phyloP scores from a whole-genome alignment of 2,888 invertebrate species.

The Volucella inanis region DNA sequence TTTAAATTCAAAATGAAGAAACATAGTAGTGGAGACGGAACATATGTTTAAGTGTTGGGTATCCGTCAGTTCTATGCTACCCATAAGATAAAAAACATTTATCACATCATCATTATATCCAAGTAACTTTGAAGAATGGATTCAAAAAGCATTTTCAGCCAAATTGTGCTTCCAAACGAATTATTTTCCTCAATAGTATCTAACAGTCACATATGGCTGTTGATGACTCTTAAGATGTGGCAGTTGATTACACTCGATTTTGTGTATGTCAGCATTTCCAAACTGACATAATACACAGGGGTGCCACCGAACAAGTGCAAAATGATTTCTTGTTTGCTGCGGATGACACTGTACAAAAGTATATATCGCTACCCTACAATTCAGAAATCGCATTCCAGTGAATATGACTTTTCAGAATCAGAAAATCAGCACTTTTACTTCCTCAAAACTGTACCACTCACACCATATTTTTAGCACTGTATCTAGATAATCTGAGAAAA shows the following conservation, averaged over 20 bases:
- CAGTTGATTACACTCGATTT: constrained; percentile 39
- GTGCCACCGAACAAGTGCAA: constrained; percentile 38
- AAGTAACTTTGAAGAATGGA: too few relatives aligned
- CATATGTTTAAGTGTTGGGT: not conserved
- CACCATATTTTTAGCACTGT: not conserved
- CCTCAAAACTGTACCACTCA: not conserved
- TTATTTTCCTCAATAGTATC: constrained; percentile 11
- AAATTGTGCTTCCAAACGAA: too few relatives aligned
- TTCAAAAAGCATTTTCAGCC: too few relatives aligned
- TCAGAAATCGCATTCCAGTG: not conserved
- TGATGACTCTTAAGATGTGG: constrained; percentile 22
- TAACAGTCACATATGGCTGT: constrained; percentile 17
- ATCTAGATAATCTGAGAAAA: constrained; percentile 52
- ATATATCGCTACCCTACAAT: not conserved
- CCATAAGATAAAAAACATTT: too few relatives aligned
- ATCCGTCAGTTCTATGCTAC: too few relatives aligned
- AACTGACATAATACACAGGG: not conserved
- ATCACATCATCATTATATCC: too few relatives aligned
- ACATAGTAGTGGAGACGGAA: not conserved
- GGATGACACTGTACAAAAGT: constrained; percentile 12
- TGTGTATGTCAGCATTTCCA: constrained; percentile 34
- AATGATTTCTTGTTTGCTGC: constrained; percentile 45
- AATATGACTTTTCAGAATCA: constrained; percentile 8
- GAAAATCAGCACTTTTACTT: constrained; percentile 54
- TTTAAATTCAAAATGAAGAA: too few relatives aligned